These are phyloP conservation scores for Saccopteryx bilineata DNA, from an alignment of 2,113 vertebrate genomes.

Conservation along the genomic window DNA sequence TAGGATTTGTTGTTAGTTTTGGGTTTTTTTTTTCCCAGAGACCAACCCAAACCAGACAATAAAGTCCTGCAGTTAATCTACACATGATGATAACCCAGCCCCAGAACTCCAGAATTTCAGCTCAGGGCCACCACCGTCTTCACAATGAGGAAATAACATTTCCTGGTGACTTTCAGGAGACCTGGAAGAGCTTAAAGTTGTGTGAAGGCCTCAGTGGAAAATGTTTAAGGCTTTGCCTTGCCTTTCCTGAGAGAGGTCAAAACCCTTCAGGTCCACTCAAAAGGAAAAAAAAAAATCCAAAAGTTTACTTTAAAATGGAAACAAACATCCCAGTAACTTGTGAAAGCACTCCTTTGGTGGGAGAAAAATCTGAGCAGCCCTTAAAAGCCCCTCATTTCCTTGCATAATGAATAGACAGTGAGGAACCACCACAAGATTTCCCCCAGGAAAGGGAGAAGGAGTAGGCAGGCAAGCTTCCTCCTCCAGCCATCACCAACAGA, in stretches of 20 bases:
- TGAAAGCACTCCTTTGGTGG: slow-evolving; percentile 86
- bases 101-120: slow-evolving; percentile 82
- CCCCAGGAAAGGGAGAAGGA: slow-evolving; percentile 85
- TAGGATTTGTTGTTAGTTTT: slow-evolving; percentile 50
- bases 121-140: slow-evolving; percentile 82
- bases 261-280: slow-evolving; percentile 86
- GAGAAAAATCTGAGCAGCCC: slow-evolving; percentile 88
- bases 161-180: slow-evolving; percentile 85
- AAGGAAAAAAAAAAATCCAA: slow-evolving; percentile 77
- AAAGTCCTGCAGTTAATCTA: slow-evolving; percentile 82
- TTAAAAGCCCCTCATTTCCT: slow-evolving; percentile 88
- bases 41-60: slow-evolving; percentile 75
- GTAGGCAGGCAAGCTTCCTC: slow-evolving; percentile 81
- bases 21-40: slow-evolving; percentile 59
- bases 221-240: slow-evolving; percentile 75
- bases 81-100: slow-evolving; percentile 83
- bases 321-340: slow-evolving; percentile 83
- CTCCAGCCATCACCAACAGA: slow-evolving; percentile 87
- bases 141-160: slow-evolving; percentile 81
- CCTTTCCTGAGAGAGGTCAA: slow-evolving; percentile 84
- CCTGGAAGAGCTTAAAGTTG: slow-evolving; percentile 82
- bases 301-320: slow-evolving; percentile 87
- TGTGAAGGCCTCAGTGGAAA: slow-evolving; percentile 82
- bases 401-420: slow-evolving; percentile 86
- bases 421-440: slow-evolving; percentile 87